Evolutionary conservation across 2,113 vertebrate genomes (phyloP), one percentile per base, ranked within the genome.

Genomic region (Rhizomys pruinosus): DNA sequence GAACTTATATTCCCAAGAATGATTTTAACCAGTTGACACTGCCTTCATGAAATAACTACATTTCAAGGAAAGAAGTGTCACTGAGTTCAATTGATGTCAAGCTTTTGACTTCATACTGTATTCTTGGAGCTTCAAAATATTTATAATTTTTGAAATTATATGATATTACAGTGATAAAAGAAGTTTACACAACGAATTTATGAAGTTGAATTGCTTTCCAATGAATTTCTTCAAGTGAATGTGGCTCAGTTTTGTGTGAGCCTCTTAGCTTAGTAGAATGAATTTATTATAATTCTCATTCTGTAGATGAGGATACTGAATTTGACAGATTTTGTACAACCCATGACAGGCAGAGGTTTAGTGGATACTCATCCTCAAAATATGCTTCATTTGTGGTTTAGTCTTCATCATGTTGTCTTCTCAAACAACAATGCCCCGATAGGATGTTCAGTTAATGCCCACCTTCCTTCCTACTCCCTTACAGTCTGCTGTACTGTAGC

Each of bases 201-300:
- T 89, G 55, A 91, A 89, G 85, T 37, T 78, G 22, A 94, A 42
- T 76, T 90, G 8, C 20, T 32, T 74, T 57, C 29, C 66, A 23
- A 6, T 92, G 23, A 96, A 90, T 52, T 89, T 93, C 94, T 78
- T 55, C n/a, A 90, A 61, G 42, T 59, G 37, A 87, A 34, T 29
- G 9, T 89, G 19, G 23, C 42, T 81, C 20, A 55, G 0, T 37
- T 89, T 84, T 57, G 71, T 55, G 61, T 81, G 55, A 90, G n/a
- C 71, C 44, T 77, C n/a, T 37, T 22, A 61, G 16, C 15, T 12
- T 57, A 44, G 52, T 29, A 61, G 11, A 80, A 92, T 84, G 25
- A 32, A 19, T 52, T 7, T 22, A 17, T 61, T 81, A 10, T 72
- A 93, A 47, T 72, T 77, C 59, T 15, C 32, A 47, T 71, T 89